Base-by-base conservation (phyloP, 2,888 invertebrate genomes). In the Lasioglossum leucozonium region DNA sequence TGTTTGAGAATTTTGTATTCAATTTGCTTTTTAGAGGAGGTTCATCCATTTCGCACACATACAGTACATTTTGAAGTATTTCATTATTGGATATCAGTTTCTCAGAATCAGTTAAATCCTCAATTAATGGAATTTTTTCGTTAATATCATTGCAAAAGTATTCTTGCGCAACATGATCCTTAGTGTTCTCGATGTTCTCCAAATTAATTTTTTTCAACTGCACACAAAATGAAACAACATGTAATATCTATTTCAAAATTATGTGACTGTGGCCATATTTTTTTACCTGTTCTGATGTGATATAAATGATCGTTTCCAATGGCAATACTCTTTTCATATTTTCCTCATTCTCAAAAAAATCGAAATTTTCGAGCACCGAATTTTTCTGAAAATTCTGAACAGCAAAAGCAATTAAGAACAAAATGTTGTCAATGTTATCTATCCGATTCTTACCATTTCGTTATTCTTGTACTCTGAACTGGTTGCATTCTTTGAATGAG, bases 271-370 rank as follows among this genome's bases (percentile, higher is more conserved):
- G 71, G 42, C 30, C 16, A 72, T n/a, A 26, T 11, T 55, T 76
- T 75, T 87, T 75, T 88, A 93, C 93, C 89, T 93, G 91, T 80
- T 93, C 91, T 4, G 93, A 89, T 18, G 88, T 90, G 18, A 91
- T 88, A 71, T 89, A 92, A 77, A 93, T 86, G 11, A 91, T 85
- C 83, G 87, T 89, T 34, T 92, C 90, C 69, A 90, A 85, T 73
- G 87, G 83, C 55, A 90, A 90, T 26, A n/a, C 58, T 47, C 72
- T 81, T 51, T 82, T 82, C 10, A 67, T 26, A 79, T 81, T 47
- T 47, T 16, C 72, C 51, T 84, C 73, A n/a, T 72, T 76, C 4
- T 81, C 71, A 11, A 74, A 22, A 11, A 80, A 65, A 67, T 87
- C 37, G 76, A 82, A 16, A 86, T 74, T 72, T 62, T 90, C 87